Evolutionary conservation across 1,140 invertebrate genomes (phyloP), one percentile per base, ranked within the genome.

Genomic region (Caenorhabditis inopinata): DNA sequence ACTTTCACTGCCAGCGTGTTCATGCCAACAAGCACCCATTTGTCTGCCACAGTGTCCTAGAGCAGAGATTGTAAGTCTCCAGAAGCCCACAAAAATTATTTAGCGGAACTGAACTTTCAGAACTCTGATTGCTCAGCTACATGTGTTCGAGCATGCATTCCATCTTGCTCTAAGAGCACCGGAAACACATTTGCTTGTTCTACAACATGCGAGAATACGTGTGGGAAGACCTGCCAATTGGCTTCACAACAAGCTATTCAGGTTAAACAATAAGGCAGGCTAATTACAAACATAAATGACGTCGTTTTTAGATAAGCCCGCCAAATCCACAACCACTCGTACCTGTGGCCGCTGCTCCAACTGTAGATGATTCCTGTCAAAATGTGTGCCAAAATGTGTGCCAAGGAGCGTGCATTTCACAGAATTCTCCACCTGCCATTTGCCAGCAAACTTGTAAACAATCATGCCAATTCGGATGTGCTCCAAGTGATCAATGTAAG

Each of bases 341-440:
- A 6, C 77, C 77, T 48, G 14, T 78, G 3, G 35, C 76, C 21
- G 23, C 46, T 38, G 58, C 58, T 68, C 58, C 58, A 68, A 68
- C 58, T 7, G 58, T 68, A 0, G 46, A 49, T 16, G 75, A 49
- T 9, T 58, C 49, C 51, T 78, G 76, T 29, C 53, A 68, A 25
- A 49, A 68, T 78, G 76, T 42, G 25, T 78, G 76, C 21, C 76
- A 78, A 16, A 62, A 58, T 14, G 76, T 78, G 32, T 78, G 76
- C 25, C 76, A 78, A 35, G 32, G 27, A 58, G 76, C 76, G 2
- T 78, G 76, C 25, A 35, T 62, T 21, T 51, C 53, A 25, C 32
- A 49, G 32, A 42, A 78, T 9, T 78, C 76, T 38, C 76, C 76
- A 35, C 42, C 53, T 21, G 42, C 76, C 1, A 53, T 78, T 32